Evolutionary conservation across 2,888 invertebrate genomes (phyloP), one percentile per base, ranked within the genome.

Genomic region (Chloroclystis v-ata): DNA sequence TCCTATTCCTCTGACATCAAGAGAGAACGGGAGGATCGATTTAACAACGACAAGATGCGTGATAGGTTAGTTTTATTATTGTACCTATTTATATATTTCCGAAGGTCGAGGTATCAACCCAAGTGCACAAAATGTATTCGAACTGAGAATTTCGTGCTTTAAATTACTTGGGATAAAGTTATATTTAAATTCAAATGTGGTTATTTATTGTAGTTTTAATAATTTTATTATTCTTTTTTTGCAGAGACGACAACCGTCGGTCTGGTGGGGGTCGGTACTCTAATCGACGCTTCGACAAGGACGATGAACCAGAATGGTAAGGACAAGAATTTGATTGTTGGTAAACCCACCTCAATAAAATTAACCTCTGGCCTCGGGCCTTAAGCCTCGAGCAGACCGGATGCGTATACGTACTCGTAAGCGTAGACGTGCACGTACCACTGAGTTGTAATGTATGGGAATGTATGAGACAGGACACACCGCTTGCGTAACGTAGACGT

Each of bases 261-360:
- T 81, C 87, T 61, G 88, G 88, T 69, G 85, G 88, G 68, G 84
- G 88, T 65, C 85, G 90, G 67, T 91, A 88, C 62, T 89, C 89
- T 65, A 89, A 90, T 62, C 89, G 92, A 55, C 89, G 91, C 60
- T 90, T 85, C 69, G 89, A 90, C 61, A 91, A 89, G 49, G 91
- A 91, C 61, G 95, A 94, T 60, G 95, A 96, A 75, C 97, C 97
- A 2, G 97, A 97, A 82, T 97, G 97, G 95, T 93, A 57, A 72
- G 71, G 25, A 0, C 2, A 8, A 12, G 1, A 12, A 2, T 7
- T 20, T 20, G 5, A 20, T 4, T 4, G 2, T 4, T 20, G 20
- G 3, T 20, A 20, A 4, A 5, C 20, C 2, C 20, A 5, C 20
- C 20, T 4, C 20, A n/a, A n/a, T n/a, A n/a, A n/a, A n/a, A n/a